Percentiles rank a stretch among this genome's conserved stretches.
These are phyloP conservation scores for Stegophylla sp. DNA, from an alignment of 2,888 invertebrate genomes.

Conservation along the genomic window DNA sequence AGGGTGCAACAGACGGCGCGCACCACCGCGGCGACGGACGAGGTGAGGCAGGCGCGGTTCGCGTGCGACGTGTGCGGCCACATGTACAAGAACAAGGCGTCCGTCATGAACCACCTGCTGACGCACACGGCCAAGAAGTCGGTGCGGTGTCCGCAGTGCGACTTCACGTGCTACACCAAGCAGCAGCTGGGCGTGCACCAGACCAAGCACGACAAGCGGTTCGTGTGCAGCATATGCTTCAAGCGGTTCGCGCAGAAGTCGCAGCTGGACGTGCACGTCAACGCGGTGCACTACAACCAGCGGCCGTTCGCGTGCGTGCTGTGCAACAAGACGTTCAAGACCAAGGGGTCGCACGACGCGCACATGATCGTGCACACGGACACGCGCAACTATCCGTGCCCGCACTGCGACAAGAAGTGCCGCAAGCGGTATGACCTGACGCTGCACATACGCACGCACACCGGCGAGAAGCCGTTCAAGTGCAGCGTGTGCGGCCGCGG, in stretches of 20 bases:
- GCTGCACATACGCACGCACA: slow-evolving; percentile 67
- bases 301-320: slow-evolving; percentile 60
- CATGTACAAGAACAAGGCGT: slow-evolving; percentile 65
- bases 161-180: slow-evolving; percentile 59
- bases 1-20: neutral
- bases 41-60: slow-evolving; percentile 59
- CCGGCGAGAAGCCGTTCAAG: slow-evolving; percentile 65
- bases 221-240: slow-evolving; percentile 65
- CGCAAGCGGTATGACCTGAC: slow-evolving; percentile 63
- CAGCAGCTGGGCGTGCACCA: slow-evolving; percentile 60
- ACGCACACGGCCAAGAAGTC: slow-evolving; percentile 55
- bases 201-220: slow-evolving; percentile 64
- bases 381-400: slow-evolving; percentile 61
- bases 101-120: slow-evolving; percentile 68
- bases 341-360: slow-evolving; percentile 60
- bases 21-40: too few relatives aligned
- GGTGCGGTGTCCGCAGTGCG: slow-evolving; percentile 32
- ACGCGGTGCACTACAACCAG: slow-evolving; percentile 65
- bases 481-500: slow-evolving; percentile 68
- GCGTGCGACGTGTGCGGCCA: slow-evolving; percentile 67
- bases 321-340: slow-evolving; percentile 60
- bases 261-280: slow-evolving; percentile 65
- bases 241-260: slow-evolving; percentile 64
- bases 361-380: slow-evolving; percentile 61
- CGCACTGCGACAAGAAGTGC: slow-evolving; percentile 61